Base-by-base conservation (phyloP, 2,888 invertebrate species). In the Volucella inanis region DNA sequence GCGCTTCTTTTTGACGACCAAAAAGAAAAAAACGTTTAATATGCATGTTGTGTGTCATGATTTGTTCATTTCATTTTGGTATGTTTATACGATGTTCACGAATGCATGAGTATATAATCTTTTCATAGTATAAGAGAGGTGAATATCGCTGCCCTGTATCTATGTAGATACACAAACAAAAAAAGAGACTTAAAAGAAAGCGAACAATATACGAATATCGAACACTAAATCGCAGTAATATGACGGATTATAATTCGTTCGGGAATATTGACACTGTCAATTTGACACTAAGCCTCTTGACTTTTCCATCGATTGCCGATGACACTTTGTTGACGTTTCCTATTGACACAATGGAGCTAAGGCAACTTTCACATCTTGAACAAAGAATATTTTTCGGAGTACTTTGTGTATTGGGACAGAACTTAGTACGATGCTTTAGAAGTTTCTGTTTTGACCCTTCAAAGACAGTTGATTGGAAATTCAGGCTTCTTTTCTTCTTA, bases 11-110 rank as follows among this genome's bases (percentile, higher is more conserved):
- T 77, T 70, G 77, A 70, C 54, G 31, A 31, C 31, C 31, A 31
- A 31, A 70, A 62, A 70, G 55, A 54, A 41, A 74, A 77, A 77
- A 50, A 55, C 77, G 70, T 70, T 72, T 38, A 22, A n/a, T 52
- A 68, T 76, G 76, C 76, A 77, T 54, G 68, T 9, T 18, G 22
- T 47, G n/a, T 47, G 68, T 68, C 76, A 54, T 22, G 55, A 43
- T 43, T 64, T 47, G 47, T 52, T 38, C 64, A 49, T 50, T 9
- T 12, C 12, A 22, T 22, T 22, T 22, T 22, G 18, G 18, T 22
- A n/a, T n/a, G n/a, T n/a, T n/a, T n/a, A n/a, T n/a, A n/a, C n/a
- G 1, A 22, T 45, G 43, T n/a, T 31, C 31, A 31, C n/a, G 8
- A 61, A 45, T 31, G 45, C 31, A 43, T 18, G 31, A 31, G 31